These are phyloP conservation scores for Greenwoodochromis staneri DNA, from an alignment of 2,113 vertebrate species.

Conservation along the genomic window DNA sequence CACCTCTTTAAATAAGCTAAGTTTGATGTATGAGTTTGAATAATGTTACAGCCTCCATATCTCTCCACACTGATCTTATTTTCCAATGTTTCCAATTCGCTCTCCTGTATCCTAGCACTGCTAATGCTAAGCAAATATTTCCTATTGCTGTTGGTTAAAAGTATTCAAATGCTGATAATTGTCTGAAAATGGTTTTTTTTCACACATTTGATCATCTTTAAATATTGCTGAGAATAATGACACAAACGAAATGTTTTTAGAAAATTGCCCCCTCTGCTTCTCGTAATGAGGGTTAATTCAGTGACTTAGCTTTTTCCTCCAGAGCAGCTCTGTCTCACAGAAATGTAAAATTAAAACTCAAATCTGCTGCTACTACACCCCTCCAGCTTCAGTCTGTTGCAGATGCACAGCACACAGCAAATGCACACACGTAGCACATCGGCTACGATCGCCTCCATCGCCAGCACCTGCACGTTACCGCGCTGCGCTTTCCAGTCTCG, in stretches of 20 bases:
- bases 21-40: not conserved
- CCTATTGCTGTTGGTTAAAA: not conserved
- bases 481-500: not conserved
- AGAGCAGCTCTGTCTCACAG: constrained; percentile 35
- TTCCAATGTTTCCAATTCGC: not conserved
- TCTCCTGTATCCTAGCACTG: not conserved
- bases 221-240: not conserved
- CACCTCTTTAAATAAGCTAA: not conserved
- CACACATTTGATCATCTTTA: not conserved
- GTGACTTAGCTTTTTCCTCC: not conserved
- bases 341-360: constrained; percentile 50
- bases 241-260: not conserved
- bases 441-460: constrained; percentile 16
- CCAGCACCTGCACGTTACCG: not conserved
- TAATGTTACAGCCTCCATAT: not conserved
- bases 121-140: not conserved
- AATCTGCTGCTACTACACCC: constrained; percentile 52
- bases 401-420: constrained; percentile 18
- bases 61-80: not conserved
- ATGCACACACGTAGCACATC: not conserved
- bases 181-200: fast-evolving
- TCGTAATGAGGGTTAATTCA: not conserved
- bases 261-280: not conserved
- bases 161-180: not conserved
- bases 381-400: not conserved